These are phyloP conservation scores for Ichneumoninae sp. DNA, from an alignment of 2,888 invertebrate species.

Conservation along the genomic window DNA sequence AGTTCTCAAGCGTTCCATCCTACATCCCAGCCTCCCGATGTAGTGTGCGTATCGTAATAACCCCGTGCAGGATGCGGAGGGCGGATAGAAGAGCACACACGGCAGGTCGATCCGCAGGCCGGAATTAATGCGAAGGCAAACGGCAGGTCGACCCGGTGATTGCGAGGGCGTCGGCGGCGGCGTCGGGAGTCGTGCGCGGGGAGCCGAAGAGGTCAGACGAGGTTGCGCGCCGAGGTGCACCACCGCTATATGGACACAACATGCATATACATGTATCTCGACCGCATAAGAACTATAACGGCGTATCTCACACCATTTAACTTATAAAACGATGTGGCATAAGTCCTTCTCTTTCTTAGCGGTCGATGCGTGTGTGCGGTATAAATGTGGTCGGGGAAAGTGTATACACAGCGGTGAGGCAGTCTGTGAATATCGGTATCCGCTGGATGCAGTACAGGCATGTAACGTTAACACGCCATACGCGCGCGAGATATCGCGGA, in stretches of 20 bases:
- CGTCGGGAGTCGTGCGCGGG: slow-evolving; percentile 60
- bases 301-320: neutral
- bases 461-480: slow-evolving; percentile 46
- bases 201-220: slow-evolving; percentile 76
- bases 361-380: too few relatives aligned
- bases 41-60: slow-evolving; percentile 44
- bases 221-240: slow-evolving; percentile 73
- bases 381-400: neutral
- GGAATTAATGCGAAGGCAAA: slow-evolving; percentile 70
- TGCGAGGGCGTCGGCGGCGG: slow-evolving; percentile 69
- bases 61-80: slow-evolving; percentile 30
- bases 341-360: neutral
- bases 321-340: neutral
- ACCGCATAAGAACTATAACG: neutral
- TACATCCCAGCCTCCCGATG: slow-evolving; percentile 9
- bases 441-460: slow-evolving; percentile 28
- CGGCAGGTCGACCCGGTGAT: slow-evolving; percentile 68
- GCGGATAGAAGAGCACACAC: slow-evolving; percentile 50
- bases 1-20: slow-evolving; percentile 15
- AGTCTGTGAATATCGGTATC: slow-evolving; percentile 38
- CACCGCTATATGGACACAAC: slow-evolving; percentile 15
- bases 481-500: slow-evolving; percentile 54
- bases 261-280: neutral
- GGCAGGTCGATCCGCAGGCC: slow-evolving; percentile 66
- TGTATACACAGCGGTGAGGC: slow-evolving; percentile 19